Conservation (phyloP, 2,113 vertebrate species). For the Agelaius phoeniceus region DNA sequence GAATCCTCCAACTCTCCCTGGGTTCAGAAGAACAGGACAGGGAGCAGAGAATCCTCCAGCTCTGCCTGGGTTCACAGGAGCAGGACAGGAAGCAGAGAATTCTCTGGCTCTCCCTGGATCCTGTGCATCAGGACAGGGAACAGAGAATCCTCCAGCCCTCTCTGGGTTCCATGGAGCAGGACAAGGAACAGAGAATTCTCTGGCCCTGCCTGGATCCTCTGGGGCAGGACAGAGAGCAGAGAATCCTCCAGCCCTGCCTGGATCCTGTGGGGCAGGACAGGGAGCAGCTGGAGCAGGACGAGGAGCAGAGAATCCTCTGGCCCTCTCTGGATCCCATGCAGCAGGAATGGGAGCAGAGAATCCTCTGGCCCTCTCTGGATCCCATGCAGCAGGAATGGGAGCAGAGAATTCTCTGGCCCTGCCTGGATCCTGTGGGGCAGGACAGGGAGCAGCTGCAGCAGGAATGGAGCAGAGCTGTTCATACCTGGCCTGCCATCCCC, state of each 20-base stretch:
- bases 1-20: no score
- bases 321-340: not conserved
- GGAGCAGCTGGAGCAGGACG: no score
- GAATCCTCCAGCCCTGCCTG: no score
- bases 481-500: not conserved
- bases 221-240: no score
- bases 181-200: not conserved
- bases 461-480: not conserved
- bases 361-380: rapidly evolving
- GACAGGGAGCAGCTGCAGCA: not conserved
- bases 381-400: not conserved
- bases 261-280: not conserved
- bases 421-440: not conserved
- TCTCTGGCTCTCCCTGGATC: not conserved
- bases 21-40: no score
- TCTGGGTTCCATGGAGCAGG: no score
- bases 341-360: not conserved
- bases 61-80: no score
- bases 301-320: no score
- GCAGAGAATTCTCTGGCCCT: rapidly evolving
- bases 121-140: no score
- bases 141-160: no score
- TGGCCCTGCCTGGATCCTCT: no score
- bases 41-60: no score
- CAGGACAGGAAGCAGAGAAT: not conserved